Evolutionary conservation across 2,113 vertebrate genomes (phyloP), one percentile per base, ranked within the genome.

Genomic region (Delphinus delphis): DNA sequence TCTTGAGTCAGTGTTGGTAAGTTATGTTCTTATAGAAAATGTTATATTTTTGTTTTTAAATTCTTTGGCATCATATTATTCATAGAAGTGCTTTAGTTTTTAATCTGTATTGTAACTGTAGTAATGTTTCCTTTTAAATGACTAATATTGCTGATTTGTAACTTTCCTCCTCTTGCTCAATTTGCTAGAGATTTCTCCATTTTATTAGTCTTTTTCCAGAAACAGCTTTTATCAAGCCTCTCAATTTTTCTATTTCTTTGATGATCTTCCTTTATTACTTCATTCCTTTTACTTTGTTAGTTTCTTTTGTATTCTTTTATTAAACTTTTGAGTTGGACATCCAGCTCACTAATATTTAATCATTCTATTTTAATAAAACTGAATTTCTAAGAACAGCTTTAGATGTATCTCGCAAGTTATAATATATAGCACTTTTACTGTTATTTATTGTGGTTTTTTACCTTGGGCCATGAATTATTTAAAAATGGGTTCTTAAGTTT

Each of bases 331-430:
- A 92, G 31, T 92, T 89, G 41, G n/a, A 83, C 25, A 87, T 47
- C 23, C 62, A 92, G 10, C 58, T 95, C n/a, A 82, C 31, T 92
- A 88, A 41, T 68, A 70, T 92, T 94, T 96, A 74, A 53, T 90
- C 28, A 79, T 60, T 82, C 53, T 58, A 77, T 62, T 67, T 77
- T 28, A 92, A 62, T 80, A 50, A 81, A 82, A 47, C 33, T 93
- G 47, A 77, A 8, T 94, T 94, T 96, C 18, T 71, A 70, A 62
- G 5, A 82, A 71, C 5, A 93, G 4, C 70, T 70, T 63, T 93
- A 85, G 41, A 17, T 95, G 1, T 67, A 47, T 41, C 23, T 68
- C 17, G 33, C 31, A 93, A 91, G 55, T 93, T 81, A 67, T 80
- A 25, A 82, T 15, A 44, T 44, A 3, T 70, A 36, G 18, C 65